phyloP scores from a whole-genome alignment of 2,888 invertebrate species.

The Platerodrilus igneus region DNA sequence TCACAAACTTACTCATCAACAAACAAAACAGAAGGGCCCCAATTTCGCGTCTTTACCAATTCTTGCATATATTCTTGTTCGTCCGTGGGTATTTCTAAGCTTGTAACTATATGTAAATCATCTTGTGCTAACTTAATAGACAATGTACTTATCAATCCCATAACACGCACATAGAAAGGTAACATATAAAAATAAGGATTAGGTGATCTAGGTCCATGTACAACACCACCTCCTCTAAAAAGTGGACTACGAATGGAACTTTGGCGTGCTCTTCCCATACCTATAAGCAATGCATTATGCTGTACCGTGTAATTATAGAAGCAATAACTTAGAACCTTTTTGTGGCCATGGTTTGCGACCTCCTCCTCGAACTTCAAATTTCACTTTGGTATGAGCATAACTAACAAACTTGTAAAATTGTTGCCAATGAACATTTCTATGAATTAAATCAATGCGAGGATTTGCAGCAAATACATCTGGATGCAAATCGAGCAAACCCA shows the following conservation, averaged over 20 bases:
- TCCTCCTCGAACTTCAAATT: conserved; percentile 85
- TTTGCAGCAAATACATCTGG: conserved; percentile 78
- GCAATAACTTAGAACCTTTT: conserved; percentile 65
- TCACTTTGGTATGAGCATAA: conserved; percentile 70
- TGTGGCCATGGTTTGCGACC: conserved; percentile 96
- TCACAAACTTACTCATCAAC: conserved; percentile 73
- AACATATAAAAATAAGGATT: conserved; percentile 92
- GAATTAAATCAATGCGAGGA: conserved; percentile 83
- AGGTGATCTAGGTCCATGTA: conserved; percentile 89
- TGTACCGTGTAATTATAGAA: no score
- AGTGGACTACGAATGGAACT: conserved; percentile 89
- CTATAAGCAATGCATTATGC: conserved; percentile 28
- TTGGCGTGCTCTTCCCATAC: conserved; percentile 79
- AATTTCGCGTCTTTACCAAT: conserved; percentile 76
- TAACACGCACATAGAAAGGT: conserved; percentile 68
- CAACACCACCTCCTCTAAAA: conserved; percentile 76
- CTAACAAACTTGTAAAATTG: conserved; percentile 73
- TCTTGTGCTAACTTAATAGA: conserved; percentile 93
- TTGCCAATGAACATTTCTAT: conserved; percentile 86
- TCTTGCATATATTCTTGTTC: conserved; percentile 74
- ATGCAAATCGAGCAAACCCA: conserved; percentile 86
- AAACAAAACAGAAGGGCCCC: conserved; percentile 95
- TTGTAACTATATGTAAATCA: conserved; percentile 86
- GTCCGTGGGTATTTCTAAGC: conserved; percentile 79
- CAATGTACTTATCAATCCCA: conserved; percentile 77